Conservation (phyloP, 2,113 vertebrate species). For the Corythaeola cristata region DNA sequence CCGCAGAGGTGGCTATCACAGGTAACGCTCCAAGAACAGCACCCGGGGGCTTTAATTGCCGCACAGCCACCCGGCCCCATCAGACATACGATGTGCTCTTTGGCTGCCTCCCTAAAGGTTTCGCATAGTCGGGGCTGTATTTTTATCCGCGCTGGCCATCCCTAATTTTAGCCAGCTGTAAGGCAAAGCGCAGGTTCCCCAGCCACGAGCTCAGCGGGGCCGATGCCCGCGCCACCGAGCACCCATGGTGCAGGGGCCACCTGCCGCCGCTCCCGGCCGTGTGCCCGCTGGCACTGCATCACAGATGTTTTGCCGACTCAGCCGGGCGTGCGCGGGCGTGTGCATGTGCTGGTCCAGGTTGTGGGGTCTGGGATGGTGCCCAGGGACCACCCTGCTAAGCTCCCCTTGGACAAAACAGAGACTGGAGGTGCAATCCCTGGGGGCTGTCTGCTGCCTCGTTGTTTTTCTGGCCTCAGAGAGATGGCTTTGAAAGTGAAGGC, state of each 20-base stretch:
- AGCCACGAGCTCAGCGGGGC: rapidly evolving
- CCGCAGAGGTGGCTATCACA: neutral
- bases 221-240: rapidly evolving
- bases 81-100: neutral
- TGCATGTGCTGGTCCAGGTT: neutral
- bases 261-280: neutral
- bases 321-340: neutral
- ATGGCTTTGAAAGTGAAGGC: neutral
- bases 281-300: neutral
- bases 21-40: constrained; percentile 9
- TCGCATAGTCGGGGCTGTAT: constrained; percentile 32
- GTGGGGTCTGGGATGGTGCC: neutral
- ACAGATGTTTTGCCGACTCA: neutral
- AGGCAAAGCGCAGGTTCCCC: neutral
- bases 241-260: neutral
- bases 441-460: neutral
- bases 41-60: neutral
- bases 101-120: constrained; percentile 43
- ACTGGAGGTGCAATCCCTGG: rapidly evolving
- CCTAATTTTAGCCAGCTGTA: constrained; percentile 50
- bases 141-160: constrained; percentile 27
- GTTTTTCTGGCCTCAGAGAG: neutral
- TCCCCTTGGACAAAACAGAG: neutral
- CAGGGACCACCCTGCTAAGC: rapidly evolving
- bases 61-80: rapidly evolving